Conservation (phyloP, 1,140 invertebrate genomes). For the Pogonomyrmex californicus region DNA sequence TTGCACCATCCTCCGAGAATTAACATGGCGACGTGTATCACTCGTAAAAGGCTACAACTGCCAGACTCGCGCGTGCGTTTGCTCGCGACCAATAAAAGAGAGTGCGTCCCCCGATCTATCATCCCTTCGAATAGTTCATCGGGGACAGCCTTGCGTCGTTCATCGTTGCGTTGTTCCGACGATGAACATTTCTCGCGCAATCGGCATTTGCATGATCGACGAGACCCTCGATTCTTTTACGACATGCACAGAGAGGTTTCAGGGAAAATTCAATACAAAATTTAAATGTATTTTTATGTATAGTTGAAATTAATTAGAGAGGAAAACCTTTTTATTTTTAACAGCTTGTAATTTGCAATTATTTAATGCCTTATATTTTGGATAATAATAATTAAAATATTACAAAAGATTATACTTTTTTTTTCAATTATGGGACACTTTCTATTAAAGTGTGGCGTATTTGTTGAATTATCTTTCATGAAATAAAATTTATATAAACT, state of each 20-base stretch:
- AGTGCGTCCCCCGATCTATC: conserved; percentile 75
- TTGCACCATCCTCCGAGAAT: conserved; percentile 33
- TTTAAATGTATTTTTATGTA: background rate
- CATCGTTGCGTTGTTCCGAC: background rate
- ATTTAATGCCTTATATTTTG: background rate
- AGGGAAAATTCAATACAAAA: background rate
- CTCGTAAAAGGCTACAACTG: background rate
- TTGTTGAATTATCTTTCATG: too few species aligned
- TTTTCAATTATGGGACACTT: background rate
- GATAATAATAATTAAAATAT: background rate
- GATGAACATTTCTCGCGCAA: background rate
- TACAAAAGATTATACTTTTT: background rate
- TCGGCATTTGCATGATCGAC: conserved; percentile 33
- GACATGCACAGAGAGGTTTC: background rate
- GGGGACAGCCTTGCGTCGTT: conserved; percentile 5
- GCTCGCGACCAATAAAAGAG: conserved; percentile 66
- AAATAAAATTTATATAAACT: too few species aligned
- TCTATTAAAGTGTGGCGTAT: background rate
- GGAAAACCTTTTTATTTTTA: background rate
- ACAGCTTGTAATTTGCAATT: background rate
- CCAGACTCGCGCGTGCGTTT: conserved; percentile 36
- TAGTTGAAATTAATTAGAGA: background rate
- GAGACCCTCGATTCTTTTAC: background rate
- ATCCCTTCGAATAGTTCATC: conserved; percentile 66
- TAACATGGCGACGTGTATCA: background rate